Evolutionary conservation across 2,888 invertebrate species (phyloP).

Genomic region (Drosophila monieri): DNA sequence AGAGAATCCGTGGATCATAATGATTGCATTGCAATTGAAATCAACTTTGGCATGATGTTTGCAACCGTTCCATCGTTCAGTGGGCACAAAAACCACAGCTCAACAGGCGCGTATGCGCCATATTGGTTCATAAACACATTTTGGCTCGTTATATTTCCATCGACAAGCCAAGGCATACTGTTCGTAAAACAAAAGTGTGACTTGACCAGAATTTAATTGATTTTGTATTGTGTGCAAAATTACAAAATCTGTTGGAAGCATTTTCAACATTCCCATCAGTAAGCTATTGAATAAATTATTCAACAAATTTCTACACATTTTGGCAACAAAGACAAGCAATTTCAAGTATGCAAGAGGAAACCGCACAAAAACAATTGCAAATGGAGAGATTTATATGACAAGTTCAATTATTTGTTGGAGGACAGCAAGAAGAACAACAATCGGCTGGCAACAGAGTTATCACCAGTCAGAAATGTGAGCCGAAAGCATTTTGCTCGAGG

Average conservation of each 20-base stretch:
- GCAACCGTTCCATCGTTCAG: conserved; percentile 18
- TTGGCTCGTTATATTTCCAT: conserved; percentile 11
- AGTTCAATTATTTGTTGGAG: conserved; percentile 58
- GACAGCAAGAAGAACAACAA: background rate
- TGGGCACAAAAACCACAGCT: conserved; percentile 23
- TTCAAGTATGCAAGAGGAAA: conserved; percentile 5
- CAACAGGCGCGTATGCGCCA: conserved; percentile 39
- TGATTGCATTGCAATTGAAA: conserved; percentile 46
- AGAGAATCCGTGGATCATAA: conserved; percentile 18
- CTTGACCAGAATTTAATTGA: conserved; percentile 57
- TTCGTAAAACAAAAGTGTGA: conserved; percentile 18
- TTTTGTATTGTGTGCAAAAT: conserved; percentile 54
- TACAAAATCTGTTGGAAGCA: conserved; percentile 32
- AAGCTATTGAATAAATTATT: conserved; percentile 56
- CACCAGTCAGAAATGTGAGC: conserved; percentile 39
- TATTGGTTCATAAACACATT: conserved; percentile 48
- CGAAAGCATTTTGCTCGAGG: conserved; percentile 42
- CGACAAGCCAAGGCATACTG: conserved; percentile 1
- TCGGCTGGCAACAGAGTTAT: conserved; percentile 5
- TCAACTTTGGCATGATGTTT: conserved; percentile 43
- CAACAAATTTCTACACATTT: conserved; percentile 28
- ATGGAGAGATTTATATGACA: conserved; percentile 48
- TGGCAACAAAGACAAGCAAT: conserved; percentile 38
- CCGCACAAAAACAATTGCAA: conserved; percentile 38
- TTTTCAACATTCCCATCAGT: conserved; percentile 51